Conservation (phyloP, 2,797 vertebrate species). For the Rhynchotus rufescens region DNA sequence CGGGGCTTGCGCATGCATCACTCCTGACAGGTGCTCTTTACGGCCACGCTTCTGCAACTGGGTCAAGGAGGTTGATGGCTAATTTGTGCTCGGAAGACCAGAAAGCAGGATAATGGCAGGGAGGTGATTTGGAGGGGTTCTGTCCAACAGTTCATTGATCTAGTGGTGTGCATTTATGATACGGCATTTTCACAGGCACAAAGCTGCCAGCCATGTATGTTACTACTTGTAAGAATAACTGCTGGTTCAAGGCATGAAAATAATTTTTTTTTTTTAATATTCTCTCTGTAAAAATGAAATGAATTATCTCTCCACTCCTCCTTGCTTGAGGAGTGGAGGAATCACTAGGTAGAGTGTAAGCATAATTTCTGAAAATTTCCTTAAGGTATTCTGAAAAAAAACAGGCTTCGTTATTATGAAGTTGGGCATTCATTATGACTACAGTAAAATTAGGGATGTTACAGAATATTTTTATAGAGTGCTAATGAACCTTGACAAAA, state of each 20-base stretch:
- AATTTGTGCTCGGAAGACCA: conserved; percentile 60
- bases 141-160: conserved; percentile 56
- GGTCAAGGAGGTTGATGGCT: conserved; percentile 38
- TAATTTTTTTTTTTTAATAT: neutral
- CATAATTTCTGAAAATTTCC: neutral
- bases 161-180: neutral
- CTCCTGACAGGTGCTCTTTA: conserved; percentile 51
- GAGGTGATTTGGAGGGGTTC: conserved; percentile 37
- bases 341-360: neutral
- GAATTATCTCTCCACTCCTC: too few relatives aligned
- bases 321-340: neutral
- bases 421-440: neutral
- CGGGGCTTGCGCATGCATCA: neutral
- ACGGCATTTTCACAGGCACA: neutral
- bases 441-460: neutral
- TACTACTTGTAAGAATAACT: fast-evolving
- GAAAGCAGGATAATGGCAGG: conserved; percentile 54
- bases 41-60: neutral
- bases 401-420: neutral
- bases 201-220: neutral
- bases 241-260: neutral
- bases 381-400: neutral
- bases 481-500: conserved; percentile 18
- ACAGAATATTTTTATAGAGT: neutral
- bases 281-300: neutral